Base-by-base conservation (phyloP, 53 echinoderm and acorn worm species). In the Zoroaster sp. region DNA sequence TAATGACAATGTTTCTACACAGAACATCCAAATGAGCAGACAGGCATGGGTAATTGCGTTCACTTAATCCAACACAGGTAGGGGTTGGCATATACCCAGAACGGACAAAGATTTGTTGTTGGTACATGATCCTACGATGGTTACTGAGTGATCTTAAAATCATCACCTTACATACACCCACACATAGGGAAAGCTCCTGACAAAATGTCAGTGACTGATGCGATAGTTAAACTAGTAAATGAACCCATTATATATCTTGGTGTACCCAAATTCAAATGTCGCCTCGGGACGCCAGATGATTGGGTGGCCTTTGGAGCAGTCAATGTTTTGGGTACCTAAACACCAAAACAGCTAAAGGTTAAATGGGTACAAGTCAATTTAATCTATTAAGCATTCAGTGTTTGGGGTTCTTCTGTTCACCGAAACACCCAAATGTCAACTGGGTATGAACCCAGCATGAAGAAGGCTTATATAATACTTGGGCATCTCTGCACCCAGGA, bases 381-480 rank as follows among this genome's bases (percentile, higher is more conserved):
- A n/a, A n/a, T n/a, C n/a, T n/a, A n/a, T n/a, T n/a, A n/a, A 53
- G 7, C 35, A 37, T 53, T 21, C 53, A 78, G 45, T 36, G 4
- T 35, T 34, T 37, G 36, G 25, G 78, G 78, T 63, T n/a, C 55
- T 47, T 76, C 25, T n/a, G 73, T 38, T 54, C 25, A 59, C 63
- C 63, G n/a, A 20, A 33, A 35, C 53, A 63, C 38, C 79, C 25
- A 79, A 79, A 79, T 79, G 79, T 55, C 79, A 79, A 35, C 79
- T 79, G 79, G 79, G 40, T 79, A 40, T 10, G 42, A n/a, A 4
- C 73, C 42, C 40, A 3, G 3, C 10, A 23, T 38, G 14, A 10
- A 10, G 49, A 8, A 3, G 35, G 34, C 2, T 38, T 36, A 36
- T 4, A 18, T 73, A 40, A 73, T 32, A 73, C 35, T 71, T 36